Base-by-base conservation (phyloP, 2,797 vertebrate genomes). In the Enteromius radiatus region DNA sequence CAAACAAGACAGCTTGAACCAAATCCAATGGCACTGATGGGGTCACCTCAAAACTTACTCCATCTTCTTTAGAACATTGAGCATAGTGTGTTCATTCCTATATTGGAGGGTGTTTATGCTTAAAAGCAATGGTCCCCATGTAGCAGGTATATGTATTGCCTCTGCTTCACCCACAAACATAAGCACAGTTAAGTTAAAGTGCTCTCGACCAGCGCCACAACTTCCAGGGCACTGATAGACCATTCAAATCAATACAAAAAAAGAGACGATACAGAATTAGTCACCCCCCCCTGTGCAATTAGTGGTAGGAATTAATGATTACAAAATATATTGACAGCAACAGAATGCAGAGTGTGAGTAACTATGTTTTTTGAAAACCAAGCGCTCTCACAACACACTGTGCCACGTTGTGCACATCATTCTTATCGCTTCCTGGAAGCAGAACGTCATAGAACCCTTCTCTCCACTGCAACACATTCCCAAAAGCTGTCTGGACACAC, bases 221-320 rank as follows among this genome's bases (percentile, higher is more conserved):
- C 54, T 63, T 47, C 33, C 41, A 78, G 41, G 69, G 68, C 81
- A 80, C 78, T 52, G 43, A 85, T 41, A 74, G 76, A 81, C 78
- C 76, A 84, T 87, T 82, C 69, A 79, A 64, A 78, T 80, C 65
- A 36, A 45, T 33, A 77, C 67, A 84, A 49, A 78, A 75, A 68
- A 83, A 41, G 38, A 74, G 47, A 77, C 52, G 17, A 82, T 61
- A 82, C 5, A 84, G 14, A 80, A 76, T 74, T 31, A 78, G 76
- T 73, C 31, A 70, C 59, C 45, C 49, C 45, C 56, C 83, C 75
- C 81, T 85, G 88, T 89, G 88, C 87, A 89, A 88, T 87, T 84
- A 87, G 86, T 89, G 84, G 82, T 82, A 83, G 88, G 87, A 88
- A 89, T 89, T 73, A 85, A 84, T 79, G 85, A 86, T 84, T 86